Base-by-base conservation (phyloP, 2,888 invertebrate species). In the Tubulanus polymorphus region DNA sequence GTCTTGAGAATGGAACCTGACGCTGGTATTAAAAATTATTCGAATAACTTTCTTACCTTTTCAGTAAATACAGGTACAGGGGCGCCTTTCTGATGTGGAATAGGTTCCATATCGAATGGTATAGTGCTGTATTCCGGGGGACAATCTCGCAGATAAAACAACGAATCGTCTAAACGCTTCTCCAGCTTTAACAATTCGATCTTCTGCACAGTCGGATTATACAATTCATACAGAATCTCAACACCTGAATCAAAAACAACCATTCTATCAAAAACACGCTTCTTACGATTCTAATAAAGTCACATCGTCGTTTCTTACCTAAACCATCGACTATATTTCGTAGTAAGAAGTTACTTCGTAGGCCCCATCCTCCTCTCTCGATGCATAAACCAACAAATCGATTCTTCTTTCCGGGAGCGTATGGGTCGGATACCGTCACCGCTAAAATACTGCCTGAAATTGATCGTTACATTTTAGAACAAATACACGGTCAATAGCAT, bases 321-420 rank as follows among this genome's bases (percentile, higher is more conserved):
- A 93, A 89, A 71, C 90, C 87, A 74, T 99, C 94, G 47, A 99
- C 85, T 32, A 93, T 87, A 82, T 99, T 99, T 69, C 99, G 85
- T 20, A 99, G 81, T 23, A 87, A 88, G 73, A 97, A 95, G 54
- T 85, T 84, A 3, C 94, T 88, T 60, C 89, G 83, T 10, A 99
- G 82, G 0, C 96, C 97, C 72, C 86, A 84, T 1, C 89, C 88
- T 65, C 84, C 85, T 52, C 93, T 83, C 65, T 90, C 84, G 65
- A 96, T 95, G 73, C 99, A 99, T 69, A 99, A 93, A 2, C 99
- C 95, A 37, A 94, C 88, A 83, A 95, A 93, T 72, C 87, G 85
- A 70, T 87, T 91, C 0, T 84, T 82, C 81, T 94, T 94, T 48
- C 88, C 88, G 28, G 89, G 87, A 2, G 92, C 86, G 82, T 93